Evolutionary conservation across 2,113 vertebrate genomes (phyloP), one percentile per base, ranked within the genome.

Genomic region (Antechinus stuartii): DNA sequence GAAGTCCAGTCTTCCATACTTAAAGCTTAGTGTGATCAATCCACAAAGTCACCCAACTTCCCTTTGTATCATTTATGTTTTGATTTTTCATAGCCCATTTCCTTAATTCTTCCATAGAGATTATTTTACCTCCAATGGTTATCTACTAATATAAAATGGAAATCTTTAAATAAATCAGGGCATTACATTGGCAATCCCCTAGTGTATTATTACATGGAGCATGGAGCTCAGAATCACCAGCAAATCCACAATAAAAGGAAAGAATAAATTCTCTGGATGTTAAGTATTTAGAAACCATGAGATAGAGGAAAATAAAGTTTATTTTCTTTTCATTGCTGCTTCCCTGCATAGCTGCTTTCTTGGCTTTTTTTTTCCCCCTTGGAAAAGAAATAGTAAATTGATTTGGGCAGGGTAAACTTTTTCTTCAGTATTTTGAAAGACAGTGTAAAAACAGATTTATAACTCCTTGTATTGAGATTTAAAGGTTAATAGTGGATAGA

Each of bases 161-260:
- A 96, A 90, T 97, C 84, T 97, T 96, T 93, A 94, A 94, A 90
- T 95, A 94, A 94, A 25, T 94, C 54, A 94, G 0, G 2, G 12
- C 54, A 93, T 95, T 95, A 49, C n/a, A n/a, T 94, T 97, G 95
- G 2, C 92, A 93, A 23, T 96, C 22, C 16, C 91, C 47, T 95
- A 49, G 55, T 96, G 90, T 0, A 91, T 95, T 92, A 9, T 97
- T 97, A 90, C 90, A 53, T 95, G 46, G 0, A 55, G 55, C 50
- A 93, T 97, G 84, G 97, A 91, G 22, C 46, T 95, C 93, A 95
- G 96, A 97, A 84, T 95, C 54, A 8, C 1, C 49, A 96, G 55
- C 95, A 97, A 96, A 95, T 94, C 52, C 97, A 50, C 55, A 94
- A 50, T 94, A 96, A 97, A 97, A 97, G 42, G 53, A 3, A 96